Evolutionary conservation across 2,113 vertebrate species (phyloP).

Genomic region (Entelurus aequoreus): DNA sequence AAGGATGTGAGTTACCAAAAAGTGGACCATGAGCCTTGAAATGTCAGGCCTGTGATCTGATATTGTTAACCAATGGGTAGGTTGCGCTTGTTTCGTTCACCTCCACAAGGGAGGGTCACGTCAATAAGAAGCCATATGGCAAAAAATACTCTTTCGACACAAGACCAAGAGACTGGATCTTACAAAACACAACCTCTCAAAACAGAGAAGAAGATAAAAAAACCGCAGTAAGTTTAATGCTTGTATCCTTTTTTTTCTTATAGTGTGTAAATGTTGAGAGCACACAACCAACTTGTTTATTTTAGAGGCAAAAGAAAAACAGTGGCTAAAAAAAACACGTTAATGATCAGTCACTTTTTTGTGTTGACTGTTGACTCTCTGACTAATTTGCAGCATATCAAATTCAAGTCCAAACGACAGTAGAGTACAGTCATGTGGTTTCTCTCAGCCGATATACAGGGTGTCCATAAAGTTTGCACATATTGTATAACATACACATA

Average conservation of each 20-base stretch:
- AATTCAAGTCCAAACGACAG: too few relatives aligned
- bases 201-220: conserved; percentile 20
- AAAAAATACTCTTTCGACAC: conserved; percentile 18
- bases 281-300: too few relatives aligned
- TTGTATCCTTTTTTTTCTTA: conserved; percentile 1
- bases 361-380: too few relatives aligned
- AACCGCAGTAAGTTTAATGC: conserved; percentile 54
- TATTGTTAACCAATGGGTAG: conserved; percentile 3
- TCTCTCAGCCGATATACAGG: too few relatives aligned
- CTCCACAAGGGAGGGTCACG: conserved; percentile 29
- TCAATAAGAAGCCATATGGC: conserved; percentile 23
- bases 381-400: too few relatives aligned
- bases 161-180: conserved; percentile 2
- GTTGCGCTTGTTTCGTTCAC: conserved; percentile 28
- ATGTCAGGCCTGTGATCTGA: neutral
- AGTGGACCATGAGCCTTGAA: neutral
- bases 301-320: too few relatives aligned
- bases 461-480: too few relatives aligned
- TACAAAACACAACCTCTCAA: conserved; percentile 12
- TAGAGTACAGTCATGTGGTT: too few relatives aligned
- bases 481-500: too few relatives aligned
- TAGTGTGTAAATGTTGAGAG: too few relatives aligned
- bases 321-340: too few relatives aligned
- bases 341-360: too few relatives aligned
- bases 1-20: neutral